Evolutionary conservation across 1,140 invertebrate species (phyloP).

Genomic region (Schmidtea mediterranea): DNA sequence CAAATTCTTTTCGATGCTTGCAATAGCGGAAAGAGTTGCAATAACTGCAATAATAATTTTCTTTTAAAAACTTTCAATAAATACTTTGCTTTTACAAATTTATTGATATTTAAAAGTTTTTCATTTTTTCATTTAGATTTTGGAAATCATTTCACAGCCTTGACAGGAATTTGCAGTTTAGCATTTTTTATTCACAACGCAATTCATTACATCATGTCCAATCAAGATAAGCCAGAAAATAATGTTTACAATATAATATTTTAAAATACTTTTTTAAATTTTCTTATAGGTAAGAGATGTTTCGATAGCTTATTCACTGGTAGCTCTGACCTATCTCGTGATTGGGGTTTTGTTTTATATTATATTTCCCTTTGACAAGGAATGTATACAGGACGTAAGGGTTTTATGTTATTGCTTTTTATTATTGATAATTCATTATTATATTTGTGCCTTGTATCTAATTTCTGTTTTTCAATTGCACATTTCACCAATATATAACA

Average conservation of each 20-base stretch:
- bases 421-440: background rate
- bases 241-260: conserved; percentile 39
- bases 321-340: conserved; percentile 49
- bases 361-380: conserved; percentile 50
- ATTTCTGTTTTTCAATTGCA: too few species aligned
- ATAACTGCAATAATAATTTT: too few species aligned
- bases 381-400: conserved; percentile 68
- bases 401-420: background rate
- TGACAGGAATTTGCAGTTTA: conserved; percentile 53
- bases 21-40: too few species aligned
- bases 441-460: too few species aligned
- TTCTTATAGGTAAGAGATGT: conserved; percentile 47
- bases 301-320: conserved; percentile 49
- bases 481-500: too few species aligned
- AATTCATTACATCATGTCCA: conserved; percentile 53
- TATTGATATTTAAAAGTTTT: too few species aligned
- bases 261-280: too few species aligned
- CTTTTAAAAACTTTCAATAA: too few species aligned
- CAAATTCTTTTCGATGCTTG: too few species aligned
- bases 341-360: conserved; percentile 54
- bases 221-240: conserved; percentile 51
- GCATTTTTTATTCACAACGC: conserved; percentile 78
- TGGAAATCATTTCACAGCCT: conserved; percentile 42
- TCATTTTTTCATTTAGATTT: conserved; percentile 24
- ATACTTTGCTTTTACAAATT: too few species aligned